Base-by-base conservation (phyloP, 2,797 vertebrate genomes). In the Erpetoichthys calabaricus region DNA sequence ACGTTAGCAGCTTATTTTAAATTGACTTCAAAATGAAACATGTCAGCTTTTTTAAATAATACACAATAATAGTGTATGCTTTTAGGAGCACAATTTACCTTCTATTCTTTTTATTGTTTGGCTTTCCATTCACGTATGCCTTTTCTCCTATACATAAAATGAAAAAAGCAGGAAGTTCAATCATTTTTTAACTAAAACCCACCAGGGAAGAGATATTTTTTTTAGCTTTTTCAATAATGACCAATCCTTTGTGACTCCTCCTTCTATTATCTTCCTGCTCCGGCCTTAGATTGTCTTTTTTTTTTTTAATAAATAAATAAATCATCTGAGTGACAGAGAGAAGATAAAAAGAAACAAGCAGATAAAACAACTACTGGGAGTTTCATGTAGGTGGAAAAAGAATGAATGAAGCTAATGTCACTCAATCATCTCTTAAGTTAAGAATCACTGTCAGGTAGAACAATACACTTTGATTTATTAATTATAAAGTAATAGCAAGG, bases 291-390 rank as follows among this genome's bases (percentile, higher is more conserved):
- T 44, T 55, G 46, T 50, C 52, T 43, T 45, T 41, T 58, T 42
- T 42, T 43, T 47, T 53, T 62, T 43, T 45, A 56, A 59, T 59
- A 44, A 62, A 59, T 7, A 45, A 42, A 25, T 25, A 25, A 54
- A 47, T 43, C 44, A 51, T 44, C 25, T 46, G 7, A 56, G 43
- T 44, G 44, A 56, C 44, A 41, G 9, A 41, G 25, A 6, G 53
- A 25, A 54, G 53, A 42, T 7, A 49, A n/a, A 45, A 47, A 45
- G 43, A 51, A 54, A 50, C 44, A 49, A 43, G 44, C 50, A 59
- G 59, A 56, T 25, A 45, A 49, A 8, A 25, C 25, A 25, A 25
- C 25, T 25, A 25, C 44, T 45, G 41, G 4, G 9, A 55, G 8
- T 8, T 3, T 50, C 44, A 44, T 43, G 46, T 49, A 42, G 10